These are phyloP conservation scores for Caerostris darwini DNA, from an alignment of 1,140 invertebrate species.

Conservation along the genomic window DNA sequence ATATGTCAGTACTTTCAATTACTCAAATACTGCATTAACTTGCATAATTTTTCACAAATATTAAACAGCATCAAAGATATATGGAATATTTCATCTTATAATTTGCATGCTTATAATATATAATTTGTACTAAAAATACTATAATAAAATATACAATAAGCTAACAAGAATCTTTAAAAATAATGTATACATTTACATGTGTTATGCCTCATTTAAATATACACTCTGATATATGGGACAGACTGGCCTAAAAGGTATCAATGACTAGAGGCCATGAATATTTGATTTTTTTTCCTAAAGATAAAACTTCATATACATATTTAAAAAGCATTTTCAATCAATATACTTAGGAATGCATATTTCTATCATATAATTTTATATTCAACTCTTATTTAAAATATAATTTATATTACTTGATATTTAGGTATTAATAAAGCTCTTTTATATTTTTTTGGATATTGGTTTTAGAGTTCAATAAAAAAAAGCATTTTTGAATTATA, in stretches of 20 bases:
- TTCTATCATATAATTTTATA: too few species aligned
- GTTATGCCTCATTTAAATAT: neutral
- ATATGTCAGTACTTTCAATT: neutral
- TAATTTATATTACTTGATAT: too few species aligned
- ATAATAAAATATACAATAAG: constrained; percentile 65
- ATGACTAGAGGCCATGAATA: neutral
- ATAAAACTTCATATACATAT: too few species aligned
- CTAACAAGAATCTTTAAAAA: constrained; percentile 61
- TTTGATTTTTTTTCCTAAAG: neutral
- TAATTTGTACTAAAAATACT: constrained; percentile 65
- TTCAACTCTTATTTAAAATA: too few species aligned
- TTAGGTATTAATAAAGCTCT: too few species aligned
- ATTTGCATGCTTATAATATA: constrained; percentile 31
- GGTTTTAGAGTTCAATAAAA: too few species aligned
- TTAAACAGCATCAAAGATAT: constrained; percentile 19
- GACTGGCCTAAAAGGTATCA: constrained; percentile 13
- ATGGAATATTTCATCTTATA: constrained; percentile 15
- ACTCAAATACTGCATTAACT: constrained; percentile 13
- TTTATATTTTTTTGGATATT: too few species aligned
- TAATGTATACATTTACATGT: constrained; percentile 56
- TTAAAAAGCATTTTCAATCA: too few species aligned
- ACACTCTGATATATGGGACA: constrained; percentile 3
- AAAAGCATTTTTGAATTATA: too few species aligned
- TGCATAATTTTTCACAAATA: neutral
- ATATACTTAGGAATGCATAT: too few species aligned